Evolutionary conservation across 2,113 vertebrate genomes (phyloP).

Genomic region (Dissostichus mawsoni): DNA sequence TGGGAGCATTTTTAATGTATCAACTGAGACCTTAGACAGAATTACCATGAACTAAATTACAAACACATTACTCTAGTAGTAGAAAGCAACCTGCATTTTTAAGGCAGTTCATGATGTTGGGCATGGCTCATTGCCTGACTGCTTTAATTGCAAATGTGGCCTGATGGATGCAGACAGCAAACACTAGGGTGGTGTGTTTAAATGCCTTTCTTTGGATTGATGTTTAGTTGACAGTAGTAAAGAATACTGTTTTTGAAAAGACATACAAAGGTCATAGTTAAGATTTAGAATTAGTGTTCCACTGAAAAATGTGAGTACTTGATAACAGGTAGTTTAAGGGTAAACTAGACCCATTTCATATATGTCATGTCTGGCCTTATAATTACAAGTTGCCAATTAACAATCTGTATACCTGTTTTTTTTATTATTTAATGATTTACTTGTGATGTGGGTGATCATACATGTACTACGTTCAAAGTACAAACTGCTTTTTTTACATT

Average conservation of each 20-base stretch:
- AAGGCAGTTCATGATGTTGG: conserved; percentile 6
- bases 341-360: too few relatives aligned
- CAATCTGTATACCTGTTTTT: too few relatives aligned
- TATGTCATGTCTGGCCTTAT: too few relatives aligned
- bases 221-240: neutral
- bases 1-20: conserved; percentile 72
- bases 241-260: neutral
- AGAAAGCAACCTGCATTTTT: conserved; percentile 6
- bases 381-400: too few relatives aligned
- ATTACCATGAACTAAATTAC: conserved; percentile 60
- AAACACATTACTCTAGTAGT: conserved; percentile 38
- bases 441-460: too few relatives aligned
- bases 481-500: too few relatives aligned
- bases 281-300: conserved; percentile 5
- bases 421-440: too few relatives aligned
- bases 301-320: neutral
- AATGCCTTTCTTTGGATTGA: neutral
- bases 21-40: conserved; percentile 61
- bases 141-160: conserved; percentile 29
- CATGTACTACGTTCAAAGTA: too few relatives aligned
- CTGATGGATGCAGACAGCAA: conserved; percentile 16
- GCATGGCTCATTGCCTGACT: conserved; percentile 22
- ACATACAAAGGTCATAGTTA: neutral
- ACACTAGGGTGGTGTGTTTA: neutral
- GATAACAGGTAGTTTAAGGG: neutral